phyloP scores from a whole-genome alignment of 2,888 invertebrate genomes.

The Leptinotarsa rubiginosa region DNA sequence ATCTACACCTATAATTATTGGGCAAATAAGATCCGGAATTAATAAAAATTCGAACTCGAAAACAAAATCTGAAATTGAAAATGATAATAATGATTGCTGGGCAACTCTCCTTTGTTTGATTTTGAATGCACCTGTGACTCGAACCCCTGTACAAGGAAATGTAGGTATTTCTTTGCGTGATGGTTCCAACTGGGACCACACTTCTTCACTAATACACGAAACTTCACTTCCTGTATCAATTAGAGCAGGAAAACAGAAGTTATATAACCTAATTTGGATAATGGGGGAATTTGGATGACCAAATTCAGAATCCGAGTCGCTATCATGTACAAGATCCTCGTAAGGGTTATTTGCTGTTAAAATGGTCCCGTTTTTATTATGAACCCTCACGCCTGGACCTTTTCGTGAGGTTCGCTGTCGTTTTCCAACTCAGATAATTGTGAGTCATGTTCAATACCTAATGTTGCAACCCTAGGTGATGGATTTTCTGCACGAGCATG shows the following conservation, averaged over 20 bases:
- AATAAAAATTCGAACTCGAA: slow-evolving; percentile 40
- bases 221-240: slow-evolving; percentile 34
- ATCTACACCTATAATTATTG: slow-evolving; percentile 33
- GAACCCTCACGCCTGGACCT: not conserved
- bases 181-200: slow-evolving; percentile 32
- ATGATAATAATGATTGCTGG: slow-evolving; percentile 28
- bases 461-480: not conserved
- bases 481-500: not conserved
- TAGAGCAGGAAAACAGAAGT: slow-evolving; percentile 26
- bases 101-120: slow-evolving; percentile 25
- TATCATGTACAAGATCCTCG: slow-evolving; percentile 1
- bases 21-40: slow-evolving; percentile 32
- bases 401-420: not conserved
- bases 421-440: not conserved
- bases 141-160: slow-evolving; percentile 37
- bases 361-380: slow-evolving; percentile 6
- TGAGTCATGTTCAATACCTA: not conserved
- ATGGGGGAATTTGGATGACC: not conserved
- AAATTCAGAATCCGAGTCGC: slow-evolving; percentile 13
- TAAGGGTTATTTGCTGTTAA: not conserved
- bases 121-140: slow-evolving; percentile 37
- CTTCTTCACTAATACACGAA: slow-evolving; percentile 25
- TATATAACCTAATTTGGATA: slow-evolving; percentile 17
- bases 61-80: slow-evolving; percentile 23
- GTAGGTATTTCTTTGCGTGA: slow-evolving; percentile 29